Percentiles rank a stretch among this genome's conserved stretches.
Conservation (phyloP, 2,113 vertebrate genomes). For the Oceanodroma tethys region DNA sequence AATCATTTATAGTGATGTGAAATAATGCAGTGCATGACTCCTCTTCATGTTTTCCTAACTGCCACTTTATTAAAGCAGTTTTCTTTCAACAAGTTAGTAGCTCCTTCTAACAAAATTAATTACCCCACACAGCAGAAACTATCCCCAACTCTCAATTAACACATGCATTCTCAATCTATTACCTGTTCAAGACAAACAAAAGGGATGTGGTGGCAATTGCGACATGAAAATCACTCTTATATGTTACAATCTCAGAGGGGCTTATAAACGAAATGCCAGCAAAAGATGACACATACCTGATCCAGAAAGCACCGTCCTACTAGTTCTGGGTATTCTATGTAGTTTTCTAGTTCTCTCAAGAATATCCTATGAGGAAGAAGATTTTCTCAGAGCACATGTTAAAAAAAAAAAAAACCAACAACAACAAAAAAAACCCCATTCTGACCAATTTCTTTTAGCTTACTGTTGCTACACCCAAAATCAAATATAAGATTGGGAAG, state of each 20-base stretch:
- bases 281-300: constrained; percentile 74
- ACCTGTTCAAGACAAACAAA: neutral
- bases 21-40: neutral
- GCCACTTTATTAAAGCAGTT: neutral
- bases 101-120: neutral
- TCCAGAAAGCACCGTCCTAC: constrained; percentile 91
- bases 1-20: neutral
- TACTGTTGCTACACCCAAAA: neutral
- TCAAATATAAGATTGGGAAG: neutral
- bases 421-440: too few species aligned
- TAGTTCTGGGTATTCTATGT: constrained; percentile 86
- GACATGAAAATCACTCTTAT: neutral
- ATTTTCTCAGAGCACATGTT: neutral
- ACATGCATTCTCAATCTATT: neutral
- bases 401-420: too few species aligned
- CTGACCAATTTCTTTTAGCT: neutral
- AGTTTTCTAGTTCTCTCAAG: constrained; percentile 88
- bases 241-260: neutral
- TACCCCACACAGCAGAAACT: neutral
- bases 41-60: neutral
- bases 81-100: neutral
- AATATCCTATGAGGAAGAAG: constrained; percentile 80
- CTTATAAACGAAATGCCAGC: neutral
- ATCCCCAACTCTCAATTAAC: neutral
- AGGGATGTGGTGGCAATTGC: neutral